Percentiles rank a stretch among this genome's conserved stretches.
phyloP scores from a whole-genome alignment of 2,113 vertebrate species.

The Esox niger region DNA sequence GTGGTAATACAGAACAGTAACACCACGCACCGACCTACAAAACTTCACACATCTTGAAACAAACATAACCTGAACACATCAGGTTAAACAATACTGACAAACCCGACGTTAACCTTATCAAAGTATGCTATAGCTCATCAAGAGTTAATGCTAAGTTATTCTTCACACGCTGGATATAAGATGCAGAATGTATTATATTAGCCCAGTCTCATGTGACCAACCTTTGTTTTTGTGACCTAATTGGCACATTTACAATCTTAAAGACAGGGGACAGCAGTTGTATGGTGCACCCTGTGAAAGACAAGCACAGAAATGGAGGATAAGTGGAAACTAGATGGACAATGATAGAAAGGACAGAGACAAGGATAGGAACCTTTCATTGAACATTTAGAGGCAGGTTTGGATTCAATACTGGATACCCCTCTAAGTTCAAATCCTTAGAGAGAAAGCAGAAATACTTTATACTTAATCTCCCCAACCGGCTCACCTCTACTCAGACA shows the following conservation, averaged over 20 bases:
- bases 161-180: constrained; percentile 17
- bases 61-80: constrained; percentile 33
- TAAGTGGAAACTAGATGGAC: neutral
- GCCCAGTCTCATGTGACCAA: constrained; percentile 24
- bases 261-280: neutral
- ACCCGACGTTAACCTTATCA: constrained; percentile 30
- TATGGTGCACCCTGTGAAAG: neutral
- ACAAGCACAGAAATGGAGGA: neutral
- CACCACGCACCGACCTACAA: constrained; percentile 45
- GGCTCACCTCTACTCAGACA: constrained; percentile 17
- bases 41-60: constrained; percentile 44
- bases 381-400: neutral
- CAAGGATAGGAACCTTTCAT: neutral
- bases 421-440: neutral
- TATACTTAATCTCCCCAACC: constrained; percentile 3
- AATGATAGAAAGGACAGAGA: neutral
- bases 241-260: constrained; percentile 30
- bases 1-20: constrained; percentile 44
- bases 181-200: constrained; percentile 14
- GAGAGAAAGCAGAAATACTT: constrained; percentile 6
- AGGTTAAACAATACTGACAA: constrained; percentile 37
- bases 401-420: neutral
- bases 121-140: constrained; percentile 4
- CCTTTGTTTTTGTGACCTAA: constrained; percentile 16
- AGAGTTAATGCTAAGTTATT: constrained; percentile 15